Evolutionary conservation across 1,140 invertebrate species (phyloP).

Genomic region (Neoseiulus cucumeris): DNA sequence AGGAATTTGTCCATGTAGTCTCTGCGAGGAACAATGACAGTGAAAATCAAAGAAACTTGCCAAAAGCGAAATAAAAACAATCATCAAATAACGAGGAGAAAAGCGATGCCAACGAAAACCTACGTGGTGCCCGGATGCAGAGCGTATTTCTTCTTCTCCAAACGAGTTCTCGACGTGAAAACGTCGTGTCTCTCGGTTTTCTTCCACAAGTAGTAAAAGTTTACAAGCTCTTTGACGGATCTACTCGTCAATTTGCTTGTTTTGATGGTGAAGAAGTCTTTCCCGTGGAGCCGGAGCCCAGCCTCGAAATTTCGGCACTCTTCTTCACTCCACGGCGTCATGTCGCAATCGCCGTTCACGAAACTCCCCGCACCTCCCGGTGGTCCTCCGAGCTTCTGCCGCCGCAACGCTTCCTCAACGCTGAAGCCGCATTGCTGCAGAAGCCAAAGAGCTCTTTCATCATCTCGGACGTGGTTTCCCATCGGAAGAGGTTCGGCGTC

Average conservation of each 20-base stretch:
- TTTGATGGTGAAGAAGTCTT: constrained; percentile 86
- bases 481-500: constrained; percentile 42
- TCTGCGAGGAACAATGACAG: constrained; percentile 34
- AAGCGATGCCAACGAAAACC: too few relatives aligned
- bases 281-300: constrained; percentile 72
- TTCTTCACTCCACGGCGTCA: constrained; percentile 87
- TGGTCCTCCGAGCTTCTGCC: constrained; percentile 50
- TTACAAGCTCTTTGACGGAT: constrained; percentile 86
- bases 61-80: constrained; percentile 7
- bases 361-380: constrained; percentile 34
- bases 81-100: constrained; percentile 6
- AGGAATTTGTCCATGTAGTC: constrained; percentile 71
- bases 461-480: constrained; percentile 64
- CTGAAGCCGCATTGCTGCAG: constrained; percentile 84
- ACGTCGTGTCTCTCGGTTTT: constrained; percentile 91
- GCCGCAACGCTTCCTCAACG: constrained; percentile 65
- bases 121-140: constrained; percentile 52
- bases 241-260: constrained; percentile 73
- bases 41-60: constrained; percentile 17
- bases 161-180: constrained; percentile 51
- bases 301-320: constrained; percentile 92
- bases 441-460: constrained; percentile 72
- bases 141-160: constrained; percentile 69
- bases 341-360: constrained; percentile 21
- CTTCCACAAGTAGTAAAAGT: constrained; percentile 98